phyloP scores from a whole-genome alignment of 2,113 vertebrate genomes.

The Brachyhypopomus occidentalis region DNA sequence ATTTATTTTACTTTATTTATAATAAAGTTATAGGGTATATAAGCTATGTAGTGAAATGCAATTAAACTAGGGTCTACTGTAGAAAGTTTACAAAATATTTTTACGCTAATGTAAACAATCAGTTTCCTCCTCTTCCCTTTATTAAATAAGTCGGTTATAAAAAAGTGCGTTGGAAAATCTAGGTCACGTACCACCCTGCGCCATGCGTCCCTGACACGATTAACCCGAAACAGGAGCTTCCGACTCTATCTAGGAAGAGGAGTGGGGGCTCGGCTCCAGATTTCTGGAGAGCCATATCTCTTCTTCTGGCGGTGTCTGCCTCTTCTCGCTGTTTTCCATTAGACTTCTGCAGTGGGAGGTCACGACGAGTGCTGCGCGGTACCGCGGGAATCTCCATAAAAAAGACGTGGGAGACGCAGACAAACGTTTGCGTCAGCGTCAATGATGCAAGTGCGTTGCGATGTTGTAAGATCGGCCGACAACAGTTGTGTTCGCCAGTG shows the following conservation, averaged over 20 bases:
- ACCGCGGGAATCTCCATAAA: slow-evolving; percentile 34
- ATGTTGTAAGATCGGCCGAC: slow-evolving; percentile 22
- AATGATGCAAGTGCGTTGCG: slow-evolving; percentile 23
- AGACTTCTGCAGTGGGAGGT: slow-evolving; percentile 45
- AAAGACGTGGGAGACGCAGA: slow-evolving; percentile 31
- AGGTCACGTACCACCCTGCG: slow-evolving; percentile 10
- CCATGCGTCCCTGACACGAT: background rate
- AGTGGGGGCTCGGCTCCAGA: slow-evolving; percentile 12
- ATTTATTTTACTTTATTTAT: no score
- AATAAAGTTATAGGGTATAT: no score
- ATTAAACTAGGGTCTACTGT: no score
- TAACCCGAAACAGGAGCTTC: slow-evolving; percentile 3
- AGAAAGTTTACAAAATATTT: background rate
- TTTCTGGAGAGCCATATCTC: slow-evolving; percentile 16
- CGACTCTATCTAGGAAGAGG: slow-evolving; percentile 30
- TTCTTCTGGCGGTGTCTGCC: slow-evolving; percentile 14
- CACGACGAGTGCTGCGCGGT: slow-evolving; percentile 2
- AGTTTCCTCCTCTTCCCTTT: background rate
- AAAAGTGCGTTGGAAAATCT: background rate
- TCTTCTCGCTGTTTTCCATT: slow-evolving; percentile 36
- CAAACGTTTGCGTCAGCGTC: slow-evolving; percentile 45
- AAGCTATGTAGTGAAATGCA: no score
- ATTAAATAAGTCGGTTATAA: background rate
- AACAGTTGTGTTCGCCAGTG: slow-evolving; percentile 30
- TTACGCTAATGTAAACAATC: background rate